These are phyloP conservation scores for Hydropsyche tenuis DNA, from an alignment of 1,140 invertebrate genomes.

Conservation along the genomic window DNA sequence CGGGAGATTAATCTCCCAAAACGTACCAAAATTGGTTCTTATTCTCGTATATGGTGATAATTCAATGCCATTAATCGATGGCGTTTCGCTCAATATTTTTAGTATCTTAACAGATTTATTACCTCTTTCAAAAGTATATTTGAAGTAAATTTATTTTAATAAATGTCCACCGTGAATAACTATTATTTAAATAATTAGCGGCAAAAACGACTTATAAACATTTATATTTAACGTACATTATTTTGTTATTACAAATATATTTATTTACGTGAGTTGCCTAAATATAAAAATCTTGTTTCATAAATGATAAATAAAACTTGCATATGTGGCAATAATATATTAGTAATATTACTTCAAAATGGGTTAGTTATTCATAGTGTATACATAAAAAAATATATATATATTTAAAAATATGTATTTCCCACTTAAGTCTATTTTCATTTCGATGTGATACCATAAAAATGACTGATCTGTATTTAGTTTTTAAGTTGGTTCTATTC, in stretches of 20 bases:
- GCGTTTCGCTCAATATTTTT: constrained; percentile 65
- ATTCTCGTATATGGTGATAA: constrained; percentile 59
- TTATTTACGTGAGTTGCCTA: constrained; percentile 22
- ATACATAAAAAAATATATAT: not conserved
- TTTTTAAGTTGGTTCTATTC: constrained; percentile 66
- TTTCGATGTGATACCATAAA: constrained; percentile 67
- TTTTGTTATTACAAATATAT: constrained; percentile 12
- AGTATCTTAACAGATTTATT: constrained; percentile 65
- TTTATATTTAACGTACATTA: constrained; percentile 26
- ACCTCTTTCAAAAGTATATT: constrained; percentile 59
- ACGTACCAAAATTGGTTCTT: constrained; percentile 48
- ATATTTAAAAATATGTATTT: constrained; percentile 54
- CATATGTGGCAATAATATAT: constrained; percentile 17
- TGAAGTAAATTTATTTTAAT: constrained; percentile 39
- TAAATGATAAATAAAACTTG: not conserved
- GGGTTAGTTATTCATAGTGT: constrained; percentile 27
- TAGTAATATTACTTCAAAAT: constrained; percentile 1
- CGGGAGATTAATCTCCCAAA: constrained; percentile 38
- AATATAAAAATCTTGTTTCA: constrained; percentile 16
- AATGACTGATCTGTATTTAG: constrained; percentile 67
- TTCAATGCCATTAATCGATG: constrained; percentile 58
- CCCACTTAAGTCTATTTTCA: constrained; percentile 56
- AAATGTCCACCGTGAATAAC: constrained; percentile 34
- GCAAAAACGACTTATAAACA: constrained; percentile 30
- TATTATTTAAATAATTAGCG: constrained; percentile 28